Evolutionary conservation across 2,888 invertebrate species (phyloP).

Genomic region (Allygus modestus): DNA sequence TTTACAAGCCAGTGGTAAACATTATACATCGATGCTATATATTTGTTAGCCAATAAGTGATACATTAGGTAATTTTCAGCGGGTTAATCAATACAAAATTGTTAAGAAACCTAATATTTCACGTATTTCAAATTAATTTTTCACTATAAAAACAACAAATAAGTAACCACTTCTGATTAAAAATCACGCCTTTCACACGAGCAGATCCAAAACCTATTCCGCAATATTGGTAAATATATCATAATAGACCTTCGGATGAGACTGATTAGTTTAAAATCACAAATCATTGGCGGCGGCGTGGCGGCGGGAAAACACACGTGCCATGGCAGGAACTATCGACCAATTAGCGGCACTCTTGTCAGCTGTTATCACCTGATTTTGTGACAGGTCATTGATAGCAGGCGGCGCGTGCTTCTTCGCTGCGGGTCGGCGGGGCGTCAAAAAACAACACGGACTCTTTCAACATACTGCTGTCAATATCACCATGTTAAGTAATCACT

Average conservation of each 20-base stretch:
- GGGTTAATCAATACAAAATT: too few relatives aligned
- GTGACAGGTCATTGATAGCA: conserved; percentile 40
- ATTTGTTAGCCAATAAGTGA: too few relatives aligned
- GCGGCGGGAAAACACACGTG: background rate
- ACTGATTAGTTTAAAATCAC: background rate
- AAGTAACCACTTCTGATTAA: too few relatives aligned
- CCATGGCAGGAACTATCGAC: background rate
- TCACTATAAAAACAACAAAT: too few relatives aligned
- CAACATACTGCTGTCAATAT: background rate
- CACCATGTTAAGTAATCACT: too few relatives aligned
- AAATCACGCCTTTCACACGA: too few relatives aligned
- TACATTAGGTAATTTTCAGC: too few relatives aligned
- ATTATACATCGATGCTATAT: too few relatives aligned
- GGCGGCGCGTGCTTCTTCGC: background rate
- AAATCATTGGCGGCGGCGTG: background rate
- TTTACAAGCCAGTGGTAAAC: too few relatives aligned
- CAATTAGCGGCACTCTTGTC: conserved; percentile 19
- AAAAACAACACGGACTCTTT: background rate
- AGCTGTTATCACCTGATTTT: conserved; percentile 12
- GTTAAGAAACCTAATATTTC: too few relatives aligned
- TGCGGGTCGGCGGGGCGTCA: background rate
- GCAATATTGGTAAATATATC: background rate
- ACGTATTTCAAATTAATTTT: too few relatives aligned
- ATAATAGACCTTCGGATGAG: background rate
- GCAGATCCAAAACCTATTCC: background rate